phyloP scores from a whole-genome alignment of 2,888 invertebrate species.

The Drosophila atroscutellata region DNA sequence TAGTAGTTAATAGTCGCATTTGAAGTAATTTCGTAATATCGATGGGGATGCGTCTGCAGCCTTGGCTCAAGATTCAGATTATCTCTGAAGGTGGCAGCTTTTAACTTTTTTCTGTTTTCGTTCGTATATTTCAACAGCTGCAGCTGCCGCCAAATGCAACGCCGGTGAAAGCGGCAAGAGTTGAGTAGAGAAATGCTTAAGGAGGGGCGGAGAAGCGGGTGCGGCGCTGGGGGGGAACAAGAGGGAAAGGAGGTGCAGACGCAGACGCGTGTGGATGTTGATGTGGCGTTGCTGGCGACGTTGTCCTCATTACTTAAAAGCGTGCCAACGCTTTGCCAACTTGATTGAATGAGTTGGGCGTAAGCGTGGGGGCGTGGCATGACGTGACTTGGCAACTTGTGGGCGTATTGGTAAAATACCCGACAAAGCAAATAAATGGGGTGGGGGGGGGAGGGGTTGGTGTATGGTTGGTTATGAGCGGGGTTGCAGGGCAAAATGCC shows the following conservation, averaged over 20 bases:
- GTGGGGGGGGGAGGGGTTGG: not conserved
- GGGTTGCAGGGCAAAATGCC: slow-evolving; percentile 21
- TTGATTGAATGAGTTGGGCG: slow-evolving; percentile 69
- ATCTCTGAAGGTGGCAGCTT: slow-evolving; percentile 43
- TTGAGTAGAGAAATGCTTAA: not conserved
- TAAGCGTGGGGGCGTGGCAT: slow-evolving; percentile 16
- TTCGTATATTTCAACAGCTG: slow-evolving; percentile 52
- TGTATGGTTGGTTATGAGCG: not conserved
- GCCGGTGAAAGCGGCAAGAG: slow-evolving; percentile 36
- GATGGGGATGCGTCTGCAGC: slow-evolving; percentile 50
- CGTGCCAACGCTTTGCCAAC: slow-evolving; percentile 55
- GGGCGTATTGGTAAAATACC: slow-evolving; percentile 25
- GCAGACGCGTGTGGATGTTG: slow-evolving; percentile 9
- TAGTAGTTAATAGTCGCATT: slow-evolving; percentile 7
- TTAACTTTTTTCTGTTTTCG: slow-evolving; percentile 40
- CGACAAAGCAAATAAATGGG: slow-evolving; percentile 16
- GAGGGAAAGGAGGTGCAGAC: not conserved
- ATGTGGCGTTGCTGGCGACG: slow-evolving; percentile 47
- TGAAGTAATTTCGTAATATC: slow-evolving; percentile 66
- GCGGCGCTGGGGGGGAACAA: not conserved
- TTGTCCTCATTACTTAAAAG: slow-evolving; percentile 75
- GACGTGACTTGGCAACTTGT: slow-evolving; percentile 14
- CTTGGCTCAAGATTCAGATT: slow-evolving; percentile 59
- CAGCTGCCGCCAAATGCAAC: slow-evolving; percentile 49
- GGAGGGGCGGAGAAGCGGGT: not conserved